Evolutionary conservation across 2,797 vertebrate species (phyloP), one percentile per base, ranked within the genome.

Genomic region (Chelmon rostratus): DNA sequence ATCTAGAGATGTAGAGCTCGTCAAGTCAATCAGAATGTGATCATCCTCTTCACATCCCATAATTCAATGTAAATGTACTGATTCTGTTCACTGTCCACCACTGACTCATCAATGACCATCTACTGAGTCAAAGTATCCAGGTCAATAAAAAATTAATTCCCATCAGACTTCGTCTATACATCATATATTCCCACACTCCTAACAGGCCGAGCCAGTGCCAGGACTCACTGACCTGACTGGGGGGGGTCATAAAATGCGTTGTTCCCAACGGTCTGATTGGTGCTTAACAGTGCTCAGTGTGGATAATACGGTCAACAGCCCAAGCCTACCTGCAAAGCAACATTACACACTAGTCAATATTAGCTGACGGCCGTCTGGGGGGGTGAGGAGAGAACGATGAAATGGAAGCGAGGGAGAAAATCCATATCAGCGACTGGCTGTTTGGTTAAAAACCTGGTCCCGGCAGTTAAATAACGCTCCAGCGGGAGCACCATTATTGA

Each of bases 281-380:
- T 79, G 73, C 73, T 78, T 38, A 82, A 76, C 79, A 13, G 59
- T 8, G 68, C 35, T 69, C 33, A n/a, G 77, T 40, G 53, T 64
- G 72, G 68, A 80, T 78, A 68, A 84, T 54, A 67, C 18, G 19
- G 47, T 73, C 83, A 79, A 68, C 74, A 61, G 62, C 78, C 28
- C 63, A n/a, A 47, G 42, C 13, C 54, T 28, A 81, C 68, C 76
- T 74, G 76, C 37, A 56, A 78, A 78, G 81, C 78, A 79, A 82
- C 81, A 76, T 68, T 65, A 76, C 74, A 79, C 53, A 31, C 42
- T 81, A 59, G 90, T 91, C 91, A 67, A 89, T 89, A 83, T 38
- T 15, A 75, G 77, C 80, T 44, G 63, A 83, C 2, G 8, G 70
- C 53, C 2, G 28, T 52, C 72, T 37, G 53, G 66, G 67, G 71